Conservation (phyloP, 1,140 invertebrate species). For the Neodiprion virginianus region DNA sequence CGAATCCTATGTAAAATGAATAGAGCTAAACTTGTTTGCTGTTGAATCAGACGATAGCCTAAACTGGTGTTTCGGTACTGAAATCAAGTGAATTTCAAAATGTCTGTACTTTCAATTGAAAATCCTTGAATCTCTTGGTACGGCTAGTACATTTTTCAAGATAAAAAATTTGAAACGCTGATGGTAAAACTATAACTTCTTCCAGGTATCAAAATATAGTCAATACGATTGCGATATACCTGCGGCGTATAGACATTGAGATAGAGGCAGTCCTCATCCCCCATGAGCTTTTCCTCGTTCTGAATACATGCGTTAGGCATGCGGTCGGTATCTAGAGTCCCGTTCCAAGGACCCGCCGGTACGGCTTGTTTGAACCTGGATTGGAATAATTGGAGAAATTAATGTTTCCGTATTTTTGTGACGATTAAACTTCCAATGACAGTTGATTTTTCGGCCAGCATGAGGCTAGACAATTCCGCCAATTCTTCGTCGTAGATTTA, state of each 20-base stretch:
- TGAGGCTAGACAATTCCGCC: no score
- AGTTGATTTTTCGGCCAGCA: no score
- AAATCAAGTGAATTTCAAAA: background rate
- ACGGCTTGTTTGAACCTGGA: background rate
- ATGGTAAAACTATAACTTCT: no score
- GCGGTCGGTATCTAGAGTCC: background rate
- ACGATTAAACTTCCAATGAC: no score
- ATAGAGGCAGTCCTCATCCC: background rate
- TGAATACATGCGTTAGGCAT: background rate
- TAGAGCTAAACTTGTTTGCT: no score
- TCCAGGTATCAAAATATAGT: background rate
- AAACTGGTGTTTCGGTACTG: background rate
- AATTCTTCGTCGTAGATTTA: no score
- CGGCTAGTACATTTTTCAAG: no score
- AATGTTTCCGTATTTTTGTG: no score
- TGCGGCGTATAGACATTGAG: background rate
- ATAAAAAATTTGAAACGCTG: no score
- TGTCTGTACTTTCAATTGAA: background rate
- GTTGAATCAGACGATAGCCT: no score
- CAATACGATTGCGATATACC: background rate
- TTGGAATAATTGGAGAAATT: background rate
- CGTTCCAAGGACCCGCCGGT: background rate
- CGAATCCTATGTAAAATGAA: no score
- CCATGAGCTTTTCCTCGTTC: background rate
- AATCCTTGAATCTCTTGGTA: background rate